Evolutionary conservation across 2,113 vertebrate genomes (phyloP).

Genomic region (Caranx melampygus): DNA sequence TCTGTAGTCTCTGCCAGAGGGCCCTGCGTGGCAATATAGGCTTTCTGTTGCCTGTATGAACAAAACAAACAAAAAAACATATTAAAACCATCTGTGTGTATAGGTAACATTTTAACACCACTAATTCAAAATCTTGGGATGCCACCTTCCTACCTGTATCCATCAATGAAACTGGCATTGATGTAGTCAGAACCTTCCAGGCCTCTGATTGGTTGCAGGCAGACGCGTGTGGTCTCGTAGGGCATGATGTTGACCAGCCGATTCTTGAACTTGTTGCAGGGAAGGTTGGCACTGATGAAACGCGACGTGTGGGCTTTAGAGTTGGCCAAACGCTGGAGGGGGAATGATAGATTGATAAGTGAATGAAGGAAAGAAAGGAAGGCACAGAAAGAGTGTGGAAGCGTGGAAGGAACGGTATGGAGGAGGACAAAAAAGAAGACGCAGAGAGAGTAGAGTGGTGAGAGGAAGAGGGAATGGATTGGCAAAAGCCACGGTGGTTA

Average conservation of each 20-base stretch:
- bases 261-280: conserved; percentile 99
- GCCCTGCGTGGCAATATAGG: conserved; percentile 97
- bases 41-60: conserved; percentile 92
- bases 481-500: not conserved
- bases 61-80: conserved; percentile 10
- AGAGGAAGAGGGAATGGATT: conserved; percentile 22
- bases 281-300: conserved; percentile 98
- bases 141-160: conserved; percentile 88
- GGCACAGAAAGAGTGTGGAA: not conserved
- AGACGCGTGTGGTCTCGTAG: conserved; percentile 96
- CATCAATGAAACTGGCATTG: conserved; percentile 97
- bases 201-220: conserved; percentile 97
- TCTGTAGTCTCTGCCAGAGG: conserved; percentile 97
- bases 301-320: conserved; percentile 98
- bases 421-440: conserved; percentile 9
- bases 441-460: conserved; percentile 17
- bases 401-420: conserved; percentile 1
- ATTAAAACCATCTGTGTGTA: not conserved
- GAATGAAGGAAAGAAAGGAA: not conserved
- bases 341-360: not conserved
- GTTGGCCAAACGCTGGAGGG: conserved; percentile 92
- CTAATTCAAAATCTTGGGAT: not conserved
- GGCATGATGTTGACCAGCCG: conserved; percentile 99
- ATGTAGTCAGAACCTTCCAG: conserved; percentile 98
- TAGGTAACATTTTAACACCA: no score